Evolutionary conservation across 1,140 invertebrate species (phyloP).

Genomic region (Panulirus ornatus): DNA sequence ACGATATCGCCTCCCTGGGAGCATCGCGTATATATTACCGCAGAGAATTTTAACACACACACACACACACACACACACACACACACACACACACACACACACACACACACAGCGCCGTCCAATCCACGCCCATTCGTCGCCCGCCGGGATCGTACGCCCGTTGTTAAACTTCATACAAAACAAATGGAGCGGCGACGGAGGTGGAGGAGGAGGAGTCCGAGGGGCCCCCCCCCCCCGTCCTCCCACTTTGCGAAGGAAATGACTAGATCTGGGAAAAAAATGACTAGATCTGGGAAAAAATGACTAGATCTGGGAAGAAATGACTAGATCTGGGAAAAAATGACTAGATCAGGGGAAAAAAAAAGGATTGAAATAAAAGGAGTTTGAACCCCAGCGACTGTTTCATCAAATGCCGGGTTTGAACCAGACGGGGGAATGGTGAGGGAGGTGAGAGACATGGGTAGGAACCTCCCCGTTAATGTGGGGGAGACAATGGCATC

Average conservation of each 20-base stretch:
- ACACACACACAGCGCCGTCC: not conserved
- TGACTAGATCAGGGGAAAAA: too few relatives aligned
- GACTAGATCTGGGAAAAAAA: too few relatives aligned
- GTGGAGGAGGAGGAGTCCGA: too few relatives aligned
- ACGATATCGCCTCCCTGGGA: not conserved
- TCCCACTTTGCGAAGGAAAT: too few relatives aligned
- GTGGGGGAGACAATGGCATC: not conserved
- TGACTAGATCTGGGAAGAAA: too few relatives aligned
- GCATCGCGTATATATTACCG: not conserved
- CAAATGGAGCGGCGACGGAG: not conserved
- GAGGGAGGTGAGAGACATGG: slow-evolving; percentile 3
- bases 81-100: too few relatives aligned
- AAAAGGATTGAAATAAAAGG: too few relatives aligned
- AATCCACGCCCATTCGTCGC: not conserved
- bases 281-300: too few relatives aligned
- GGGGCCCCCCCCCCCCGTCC: too few relatives aligned
- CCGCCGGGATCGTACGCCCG: not conserved
- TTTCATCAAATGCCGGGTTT: not conserved
- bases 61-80: too few relatives aligned
- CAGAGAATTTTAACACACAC: slow-evolving; percentile 2
- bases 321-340: too few relatives aligned
- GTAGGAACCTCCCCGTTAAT: slow-evolving; percentile 14
- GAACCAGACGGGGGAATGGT: not conserved
- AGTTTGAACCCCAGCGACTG: too few relatives aligned
- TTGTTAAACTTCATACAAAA: not conserved